These are phyloP conservation scores for Drosophila emarginata DNA, from an alignment of 2,888 invertebrate genomes.

Conservation along the genomic window DNA sequence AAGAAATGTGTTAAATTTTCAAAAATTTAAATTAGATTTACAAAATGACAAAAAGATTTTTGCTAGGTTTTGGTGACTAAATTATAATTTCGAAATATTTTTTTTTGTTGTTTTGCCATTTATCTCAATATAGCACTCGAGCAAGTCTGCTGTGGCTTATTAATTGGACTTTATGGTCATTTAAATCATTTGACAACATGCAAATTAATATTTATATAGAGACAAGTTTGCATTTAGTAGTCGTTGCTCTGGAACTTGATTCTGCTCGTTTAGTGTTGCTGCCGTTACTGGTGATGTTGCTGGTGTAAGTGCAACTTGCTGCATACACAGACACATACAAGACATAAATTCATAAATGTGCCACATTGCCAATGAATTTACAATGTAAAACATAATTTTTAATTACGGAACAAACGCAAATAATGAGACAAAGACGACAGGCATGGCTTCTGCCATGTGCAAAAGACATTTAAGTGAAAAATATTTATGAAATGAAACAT, in stretches of 20 bases:
- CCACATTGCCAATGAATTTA: constrained; percentile 40
- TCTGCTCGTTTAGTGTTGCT: constrained; percentile 4
- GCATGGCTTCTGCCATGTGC: neutral
- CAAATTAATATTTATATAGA: constrained; percentile 70
- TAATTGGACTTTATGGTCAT: constrained; percentile 60
- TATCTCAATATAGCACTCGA: constrained; percentile 38
- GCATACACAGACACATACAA: constrained; percentile 27
- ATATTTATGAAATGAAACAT: neutral
- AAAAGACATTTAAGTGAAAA: neutral
- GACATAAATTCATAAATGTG: constrained; percentile 59
- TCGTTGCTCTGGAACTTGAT: constrained; percentile 26
- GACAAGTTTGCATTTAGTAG: constrained; percentile 12
- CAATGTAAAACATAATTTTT: constrained; percentile 56
- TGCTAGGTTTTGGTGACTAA: neutral
- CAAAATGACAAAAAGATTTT: neutral
- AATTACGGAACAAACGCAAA: constrained; percentile 48
- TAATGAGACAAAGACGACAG: constrained; percentile 9
- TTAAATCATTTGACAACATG: constrained; percentile 69
- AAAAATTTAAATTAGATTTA: too few species aligned
- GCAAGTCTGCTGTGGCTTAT: constrained; percentile 36
- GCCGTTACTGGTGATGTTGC: constrained; percentile 11
- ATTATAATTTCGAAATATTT: neutral
- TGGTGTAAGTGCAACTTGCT: constrained; percentile 28
- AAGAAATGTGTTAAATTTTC: too few species aligned
- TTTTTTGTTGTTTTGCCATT: neutral